Base-by-base conservation (phyloP, 2,113 vertebrate genomes). In the Opisthocomus hoazin region DNA sequence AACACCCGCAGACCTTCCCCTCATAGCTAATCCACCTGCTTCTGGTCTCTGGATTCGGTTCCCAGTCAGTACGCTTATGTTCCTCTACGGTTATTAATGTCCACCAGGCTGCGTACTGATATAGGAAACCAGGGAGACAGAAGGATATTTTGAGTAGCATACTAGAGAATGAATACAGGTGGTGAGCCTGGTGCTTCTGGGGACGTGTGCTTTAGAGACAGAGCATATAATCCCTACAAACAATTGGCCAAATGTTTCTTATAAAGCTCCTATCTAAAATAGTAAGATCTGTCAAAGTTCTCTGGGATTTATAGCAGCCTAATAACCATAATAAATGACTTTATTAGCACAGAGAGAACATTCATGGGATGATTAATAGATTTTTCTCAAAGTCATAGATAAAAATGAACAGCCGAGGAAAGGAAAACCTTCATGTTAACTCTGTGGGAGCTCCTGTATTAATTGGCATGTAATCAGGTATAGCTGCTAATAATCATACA, bases 381-480 rank as follows among this genome's bases (percentile, higher is more conserved):
- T 93, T 97, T 96, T 95, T 92, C 66, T 94, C 78, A 69, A 97
- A 95, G 69, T 77, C 57, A 43, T 48, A 95, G 96, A 96, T 95
- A 71, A 97, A 98, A 97, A 97, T 89, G 76, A 95, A 93, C 95
- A 95, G 87, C 74, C 81, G 75, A 96, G 51, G 79, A 86, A 90
- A 77, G 90, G 53, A 82, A 87, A 95, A 73, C 60, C 73, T 92
- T 95, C 93, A 86, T 89, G 96, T 97, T 97, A 97, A 96, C 91
- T 94, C 96, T n/a, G 14, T 88, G 92, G 95, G 91, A 92, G 84
- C 77, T 96, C 83, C 81, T 77, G 48, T 96, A 96, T 98, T 98
- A 98, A 98, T 97, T 97, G 97, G 92, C 84, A 80, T 66, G 69
- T 87, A 97, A 97, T 97, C 93, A 96, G 96, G 87, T 96, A 92